Conservation (phyloP, 53 echinoderm and acorn worm species). For the Echinarachnius parma region DNA sequence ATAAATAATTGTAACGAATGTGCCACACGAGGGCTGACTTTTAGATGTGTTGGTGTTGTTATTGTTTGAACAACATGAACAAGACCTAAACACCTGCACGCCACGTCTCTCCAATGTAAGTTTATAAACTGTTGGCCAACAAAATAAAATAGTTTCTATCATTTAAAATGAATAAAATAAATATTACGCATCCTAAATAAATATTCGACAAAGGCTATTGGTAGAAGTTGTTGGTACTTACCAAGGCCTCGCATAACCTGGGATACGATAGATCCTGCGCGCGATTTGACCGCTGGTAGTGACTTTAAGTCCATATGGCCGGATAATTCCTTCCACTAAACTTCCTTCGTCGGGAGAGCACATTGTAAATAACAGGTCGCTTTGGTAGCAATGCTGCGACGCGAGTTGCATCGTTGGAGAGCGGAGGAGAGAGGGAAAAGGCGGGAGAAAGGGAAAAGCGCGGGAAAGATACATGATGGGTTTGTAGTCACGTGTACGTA, state of each 20-base stretch:
- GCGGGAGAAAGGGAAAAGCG: neutral
- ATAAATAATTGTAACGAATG: too few relatives aligned
- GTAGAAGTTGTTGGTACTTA: too few relatives aligned
- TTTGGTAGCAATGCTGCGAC: conserved; percentile 14
- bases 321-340: conserved; percentile 31
- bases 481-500: neutral
- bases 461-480: neutral
- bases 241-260: conserved; percentile 42
- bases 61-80: too few relatives aligned
- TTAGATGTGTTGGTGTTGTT: too few relatives aligned
- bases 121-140: too few relatives aligned
- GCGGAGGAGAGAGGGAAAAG: neutral
- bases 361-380: conserved; percentile 46
- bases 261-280: conserved; percentile 38
- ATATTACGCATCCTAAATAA: too few relatives aligned
- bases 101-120: too few relatives aligned
- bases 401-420: conserved; percentile 6
- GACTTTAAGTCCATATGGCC: conserved; percentile 47
- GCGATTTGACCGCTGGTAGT: conserved; percentile 39
- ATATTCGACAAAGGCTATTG: too few relatives aligned
- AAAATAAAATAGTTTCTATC: too few relatives aligned
- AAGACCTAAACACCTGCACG: too few relatives aligned
- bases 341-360: conserved; percentile 26
- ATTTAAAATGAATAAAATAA: too few relatives aligned
- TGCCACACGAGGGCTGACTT: too few relatives aligned